Evolutionary conservation across 1,140 invertebrate species (phyloP).

Genomic region (Radopholus similis): DNA sequence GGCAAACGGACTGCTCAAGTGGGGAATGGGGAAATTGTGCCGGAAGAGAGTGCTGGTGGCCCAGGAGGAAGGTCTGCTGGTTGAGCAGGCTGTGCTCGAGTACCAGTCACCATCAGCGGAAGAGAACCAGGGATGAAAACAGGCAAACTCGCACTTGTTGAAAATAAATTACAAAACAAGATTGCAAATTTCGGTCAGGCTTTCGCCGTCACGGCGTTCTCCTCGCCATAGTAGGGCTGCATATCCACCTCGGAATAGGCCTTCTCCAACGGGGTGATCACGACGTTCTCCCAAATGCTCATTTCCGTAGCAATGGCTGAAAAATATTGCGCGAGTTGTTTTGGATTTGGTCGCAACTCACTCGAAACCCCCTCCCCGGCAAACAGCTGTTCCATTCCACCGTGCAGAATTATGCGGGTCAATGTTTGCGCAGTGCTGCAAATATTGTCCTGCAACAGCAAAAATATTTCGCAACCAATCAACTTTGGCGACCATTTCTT

Average conservation of each 20-base stretch:
- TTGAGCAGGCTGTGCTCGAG: neutral
- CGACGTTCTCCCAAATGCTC: slow-evolving; percentile 32
- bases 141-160: too few species aligned
- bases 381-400: slow-evolving; percentile 29
- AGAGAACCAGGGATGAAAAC: too few species aligned
- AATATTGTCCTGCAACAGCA: slow-evolving; percentile 22
- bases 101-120: too few species aligned
- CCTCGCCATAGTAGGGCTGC: slow-evolving; percentile 26
- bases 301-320: slow-evolving; percentile 23
- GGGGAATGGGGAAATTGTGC: neutral
- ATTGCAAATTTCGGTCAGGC: neutral
- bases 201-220: neutral
- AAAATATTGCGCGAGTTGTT: slow-evolving; percentile 9
- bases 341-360: neutral
- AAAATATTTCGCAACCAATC: neutral
- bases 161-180: neutral
- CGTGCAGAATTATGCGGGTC: slow-evolving; percentile 29
- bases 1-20: neutral
- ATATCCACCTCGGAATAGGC: slow-evolving; percentile 32
- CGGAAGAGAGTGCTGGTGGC: neutral
- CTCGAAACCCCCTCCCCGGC: slow-evolving; percentile 12
- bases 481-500: slow-evolving; percentile 75
- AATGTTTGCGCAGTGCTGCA: slow-evolving; percentile 33
- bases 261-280: slow-evolving; percentile 31
- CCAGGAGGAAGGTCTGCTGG: neutral